These are phyloP conservation scores for Ferrisia virgata DNA, from an alignment of 2,888 invertebrate genomes.

Conservation along the genomic window DNA sequence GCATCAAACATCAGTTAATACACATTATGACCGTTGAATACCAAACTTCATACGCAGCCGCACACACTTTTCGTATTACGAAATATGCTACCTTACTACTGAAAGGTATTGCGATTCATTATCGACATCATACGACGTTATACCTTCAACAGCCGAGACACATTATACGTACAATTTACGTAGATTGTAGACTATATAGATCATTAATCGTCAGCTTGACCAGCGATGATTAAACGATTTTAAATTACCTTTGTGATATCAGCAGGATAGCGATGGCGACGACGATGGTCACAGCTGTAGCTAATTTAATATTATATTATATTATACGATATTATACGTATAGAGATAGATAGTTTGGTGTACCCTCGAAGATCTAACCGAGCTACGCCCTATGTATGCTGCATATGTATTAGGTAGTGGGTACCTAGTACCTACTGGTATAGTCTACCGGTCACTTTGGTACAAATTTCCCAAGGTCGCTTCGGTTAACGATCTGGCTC, in stretches of 20 bases:
- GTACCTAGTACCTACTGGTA: too few relatives aligned
- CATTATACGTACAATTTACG: too few relatives aligned
- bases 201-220: constrained; percentile 4
- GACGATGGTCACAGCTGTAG: background rate
- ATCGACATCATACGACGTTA: background rate
- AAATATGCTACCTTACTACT: too few relatives aligned
- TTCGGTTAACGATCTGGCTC: background rate
- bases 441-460: background rate
- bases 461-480: background rate
- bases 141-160: background rate
- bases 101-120: background rate
- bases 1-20: too few relatives aligned
- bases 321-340: background rate
- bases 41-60: too few relatives aligned
- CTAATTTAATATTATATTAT: background rate
- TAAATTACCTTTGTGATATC: background rate
- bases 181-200: background rate
- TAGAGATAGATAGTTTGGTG: too few relatives aligned
- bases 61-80: too few relatives aligned
- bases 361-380: background rate
- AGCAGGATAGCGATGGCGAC: background rate
- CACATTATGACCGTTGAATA: too few relatives aligned
- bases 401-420: too few relatives aligned
- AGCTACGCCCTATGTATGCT: background rate
- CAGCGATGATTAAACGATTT: constrained; percentile 10